phyloP scores from a whole-genome alignment of 1,140 invertebrate genomes.

The Euura saliciscinereae region DNA sequence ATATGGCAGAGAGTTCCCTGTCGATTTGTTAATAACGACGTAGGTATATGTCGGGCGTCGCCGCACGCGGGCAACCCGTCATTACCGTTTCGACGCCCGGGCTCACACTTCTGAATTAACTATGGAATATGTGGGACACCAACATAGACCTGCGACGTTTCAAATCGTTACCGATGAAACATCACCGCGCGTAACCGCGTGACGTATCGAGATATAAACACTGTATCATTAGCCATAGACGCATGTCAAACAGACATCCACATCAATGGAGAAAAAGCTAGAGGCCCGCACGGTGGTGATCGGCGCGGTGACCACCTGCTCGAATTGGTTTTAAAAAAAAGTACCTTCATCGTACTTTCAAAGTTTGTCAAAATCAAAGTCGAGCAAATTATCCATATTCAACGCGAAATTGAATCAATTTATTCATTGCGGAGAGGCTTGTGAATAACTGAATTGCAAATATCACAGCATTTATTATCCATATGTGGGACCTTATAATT shows the following conservation, averaged over 20 bases:
- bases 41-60: not conserved
- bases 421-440: not conserved
- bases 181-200: not conserved
- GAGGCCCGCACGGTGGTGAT: too few species aligned
- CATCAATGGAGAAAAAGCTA: too few species aligned
- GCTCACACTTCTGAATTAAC: not conserved
- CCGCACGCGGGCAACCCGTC: conserved; percentile 21
- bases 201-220: conserved; percentile 4
- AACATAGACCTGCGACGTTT: not conserved
- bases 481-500: not conserved
- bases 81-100: conserved; percentile 27
- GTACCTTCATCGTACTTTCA: too few species aligned
- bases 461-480: not conserved
- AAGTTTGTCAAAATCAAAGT: too few species aligned
- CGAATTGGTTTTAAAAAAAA: too few species aligned
- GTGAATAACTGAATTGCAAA: not conserved
- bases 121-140: not conserved
- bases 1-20: not conserved
- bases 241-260: not conserved
- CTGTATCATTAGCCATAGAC: not conserved
- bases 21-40: conserved; percentile 8
- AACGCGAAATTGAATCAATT: not conserved
- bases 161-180: not conserved
- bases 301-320: too few species aligned
- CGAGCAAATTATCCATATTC: not conserved